These are phyloP conservation scores for Sebastes ruberrimus DNA, from an alignment of 2,797 vertebrate genomes.

Conservation along the genomic window DNA sequence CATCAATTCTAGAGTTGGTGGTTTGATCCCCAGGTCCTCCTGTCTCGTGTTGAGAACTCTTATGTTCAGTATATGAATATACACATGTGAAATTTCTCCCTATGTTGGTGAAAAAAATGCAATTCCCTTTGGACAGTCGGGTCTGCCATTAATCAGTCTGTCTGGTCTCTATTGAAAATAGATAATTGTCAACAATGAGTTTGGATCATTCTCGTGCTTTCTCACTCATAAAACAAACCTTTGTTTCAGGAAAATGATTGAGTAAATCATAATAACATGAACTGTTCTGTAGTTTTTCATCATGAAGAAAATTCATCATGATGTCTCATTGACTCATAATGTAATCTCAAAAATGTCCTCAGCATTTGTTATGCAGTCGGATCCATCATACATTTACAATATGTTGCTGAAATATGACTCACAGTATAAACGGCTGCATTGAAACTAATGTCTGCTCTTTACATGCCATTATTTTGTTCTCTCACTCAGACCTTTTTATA, in stretches of 20 bases:
- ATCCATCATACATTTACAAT: constrained; percentile 4
- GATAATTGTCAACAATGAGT: neutral
- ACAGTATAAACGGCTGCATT: neutral
- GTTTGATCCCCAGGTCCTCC: neutral
- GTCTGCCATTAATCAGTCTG: neutral
- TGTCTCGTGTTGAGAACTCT: neutral
- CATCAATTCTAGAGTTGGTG: neutral
- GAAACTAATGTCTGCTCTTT: constrained; percentile 6
- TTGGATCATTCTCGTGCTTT: neutral
- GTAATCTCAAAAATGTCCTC: neutral
- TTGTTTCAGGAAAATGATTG: neutral
- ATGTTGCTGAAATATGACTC: neutral
- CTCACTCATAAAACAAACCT: neutral
- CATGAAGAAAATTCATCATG: neutral
- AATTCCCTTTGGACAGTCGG: no score
- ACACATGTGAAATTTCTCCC: neutral
- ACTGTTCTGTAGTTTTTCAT: neutral
- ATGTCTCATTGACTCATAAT: neutral
- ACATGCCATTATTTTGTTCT: neutral
- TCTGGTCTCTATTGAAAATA: neutral
- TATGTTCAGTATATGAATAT: neutral
- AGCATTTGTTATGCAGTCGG: constrained; percentile 1
- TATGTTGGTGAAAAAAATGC: neutral
- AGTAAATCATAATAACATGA: neutral
- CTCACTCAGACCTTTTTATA: neutral